Base-by-base conservation (phyloP, 2,888 invertebrate genomes). In the Tanytarsus gracilentus region DNA sequence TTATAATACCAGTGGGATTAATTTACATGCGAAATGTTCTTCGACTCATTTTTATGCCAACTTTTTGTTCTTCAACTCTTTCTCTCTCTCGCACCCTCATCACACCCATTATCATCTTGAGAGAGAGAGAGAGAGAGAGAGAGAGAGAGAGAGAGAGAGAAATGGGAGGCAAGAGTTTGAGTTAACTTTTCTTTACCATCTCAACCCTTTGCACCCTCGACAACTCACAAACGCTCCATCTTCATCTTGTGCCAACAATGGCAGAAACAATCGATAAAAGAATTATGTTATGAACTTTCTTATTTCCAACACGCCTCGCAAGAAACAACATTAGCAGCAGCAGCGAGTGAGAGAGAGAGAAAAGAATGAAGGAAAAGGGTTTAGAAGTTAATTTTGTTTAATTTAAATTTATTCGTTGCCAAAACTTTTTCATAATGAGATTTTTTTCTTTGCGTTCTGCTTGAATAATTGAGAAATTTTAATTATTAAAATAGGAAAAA, bases 1-100 rank as follows among this genome's bases (percentile, higher is more conserved):
- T 40, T 55, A 33, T 40, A 40, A 55, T 52, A n/a, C 55, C 53
- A 51, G 30, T 51, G 21, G 29, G 51, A 51, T 51, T 51, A 51
- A 30, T 51, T 51, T 29, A 36, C 53, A 53, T 18, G 27, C 16
- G 39, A 55, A 33, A 40, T 40, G 14, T 55, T 55, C 36, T 40
- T 55, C 40, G 25, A n/a, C 26, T 44, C 44, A 44, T 44, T 44
- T 44, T 44, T 44, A 44, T 44, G 44, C 44, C 23, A 44, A 44
- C 44, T 44, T 44, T 44, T 44, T 44, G 44, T 23, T 44, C 18
- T 18, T 44, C 21, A n/a, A n/a, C n/a, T n/a, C 44, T 44, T 44
- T 9, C n/a, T n/a, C n/a, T 16, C 23, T 6, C 44, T 18, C 16
- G n/a, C 23, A 23, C 44, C 16, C 23, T 44, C 44, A 44, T 23